phyloP scores from a whole-genome alignment of 2,113 vertebrate genomes.

The Menidia beryllina region DNA sequence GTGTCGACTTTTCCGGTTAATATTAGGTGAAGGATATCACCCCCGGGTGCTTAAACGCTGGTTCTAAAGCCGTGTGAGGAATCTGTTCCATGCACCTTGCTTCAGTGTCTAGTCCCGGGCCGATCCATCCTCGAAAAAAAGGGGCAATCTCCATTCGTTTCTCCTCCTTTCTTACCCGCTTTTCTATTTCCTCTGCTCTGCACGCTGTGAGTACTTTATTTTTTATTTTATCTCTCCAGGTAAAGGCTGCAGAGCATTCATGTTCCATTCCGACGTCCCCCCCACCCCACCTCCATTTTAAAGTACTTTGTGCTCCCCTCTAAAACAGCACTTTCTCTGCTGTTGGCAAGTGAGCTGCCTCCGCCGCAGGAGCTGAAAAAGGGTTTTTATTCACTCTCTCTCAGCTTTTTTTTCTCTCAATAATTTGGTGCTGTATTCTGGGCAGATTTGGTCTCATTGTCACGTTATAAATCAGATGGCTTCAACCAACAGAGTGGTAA shows the following conservation, averaged over 20 bases:
- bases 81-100: constrained; percentile 52
- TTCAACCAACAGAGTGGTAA: no score
- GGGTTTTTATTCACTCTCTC: constrained; percentile 31
- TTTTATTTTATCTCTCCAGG: constrained; percentile 53
- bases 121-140: constrained; percentile 47
- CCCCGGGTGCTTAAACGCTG: constrained; percentile 44
- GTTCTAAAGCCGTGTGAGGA: constrained; percentile 47
- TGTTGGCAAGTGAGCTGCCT: constrained; percentile 32
- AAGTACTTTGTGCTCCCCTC: constrained; percentile 1
- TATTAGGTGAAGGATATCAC: not conserved
- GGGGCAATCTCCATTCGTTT: constrained; percentile 43
- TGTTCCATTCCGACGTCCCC: constrained; percentile 33
- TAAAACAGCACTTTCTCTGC: constrained; percentile 34
- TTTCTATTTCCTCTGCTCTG: constrained; percentile 15
- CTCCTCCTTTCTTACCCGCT: constrained; percentile 10
- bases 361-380: constrained; percentile 24
- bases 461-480: not conserved
- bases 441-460: not conserved
- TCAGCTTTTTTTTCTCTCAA: not conserved
- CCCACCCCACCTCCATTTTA: constrained; percentile 44
- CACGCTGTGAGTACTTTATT: constrained; percentile 26
- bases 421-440: not conserved
- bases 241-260: constrained; percentile 56
- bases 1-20: not conserved
- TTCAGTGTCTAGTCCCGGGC: constrained; percentile 45